Evolutionary conservation across 1,140 invertebrate genomes (phyloP), one percentile per base, ranked within the genome.

Genomic region (Aphidius ervi): DNA sequence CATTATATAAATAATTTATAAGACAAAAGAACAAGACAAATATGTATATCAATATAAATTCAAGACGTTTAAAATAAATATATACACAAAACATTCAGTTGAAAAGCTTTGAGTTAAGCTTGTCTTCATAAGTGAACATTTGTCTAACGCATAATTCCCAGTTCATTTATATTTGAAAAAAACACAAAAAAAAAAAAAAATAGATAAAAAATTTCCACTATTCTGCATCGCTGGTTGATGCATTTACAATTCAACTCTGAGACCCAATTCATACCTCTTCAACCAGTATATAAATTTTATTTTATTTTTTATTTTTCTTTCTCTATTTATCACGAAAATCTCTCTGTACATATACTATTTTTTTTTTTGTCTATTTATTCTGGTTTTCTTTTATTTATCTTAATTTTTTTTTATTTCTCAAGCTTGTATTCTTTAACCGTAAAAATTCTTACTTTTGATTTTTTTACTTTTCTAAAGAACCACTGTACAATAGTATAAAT

Each of bases 71-170:
- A 3, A 4, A 31, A 31, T 31, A 31, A 31, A 31, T 31, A 31
- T 3, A 31, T 4, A 31, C 2, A 31, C 23, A 31, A 31, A 31
- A 31, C 23, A 31, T 31, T 31, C 23, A 31, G 23, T 31, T 31
- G 23, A 43, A 56, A 64, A 69, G 65, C 66, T 70, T 66, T 64
- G 67, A 62, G 65, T 62, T 70, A 71, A 72, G 61, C 70, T 73
- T 67, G 70, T 73, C 73, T 70, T 71, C 70, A 71, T 67, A 71
- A 67, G 56, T 67, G 63, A 59, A 62, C 68, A 74, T 74, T 74
- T 73, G 67, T 72, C 66, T 63, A 64, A 65, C 67, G 68, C 65
- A 70, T 73, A 73, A 73, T 74, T 69, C 62, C 59, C 56, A 67
- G 58, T 68, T 65, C 8, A 39, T 23, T 10, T 60, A 71, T 70